Evolutionary conservation across 2,797 vertebrate species (phyloP).

Genomic region (Brachyalestes nurse): DNA sequence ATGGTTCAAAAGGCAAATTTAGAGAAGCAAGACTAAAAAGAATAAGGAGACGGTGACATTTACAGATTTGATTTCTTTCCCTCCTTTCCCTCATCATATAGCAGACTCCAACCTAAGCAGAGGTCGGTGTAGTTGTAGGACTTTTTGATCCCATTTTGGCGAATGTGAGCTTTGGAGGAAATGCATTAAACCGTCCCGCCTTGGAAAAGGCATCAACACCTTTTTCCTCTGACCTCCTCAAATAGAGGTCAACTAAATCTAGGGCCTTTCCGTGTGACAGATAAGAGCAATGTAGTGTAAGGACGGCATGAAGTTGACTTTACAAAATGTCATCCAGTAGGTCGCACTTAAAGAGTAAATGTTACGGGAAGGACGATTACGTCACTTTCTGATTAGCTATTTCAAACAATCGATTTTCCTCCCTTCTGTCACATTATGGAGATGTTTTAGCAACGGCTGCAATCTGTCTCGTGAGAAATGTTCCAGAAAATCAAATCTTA

Average conservation of each 20-base stretch:
- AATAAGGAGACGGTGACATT: slow-evolving; percentile 49
- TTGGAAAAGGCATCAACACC: slow-evolving; percentile 22
- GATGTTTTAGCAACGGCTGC: slow-evolving; percentile 39
- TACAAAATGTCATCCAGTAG: slow-evolving; percentile 25
- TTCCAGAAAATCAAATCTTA: slow-evolving; percentile 53
- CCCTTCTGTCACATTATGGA: slow-evolving; percentile 46
- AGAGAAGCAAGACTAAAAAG: slow-evolving; percentile 30
- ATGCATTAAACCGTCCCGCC: slow-evolving; percentile 38
- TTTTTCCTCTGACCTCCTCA: slow-evolving; percentile 22
- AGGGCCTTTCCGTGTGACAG: slow-evolving; percentile 17
- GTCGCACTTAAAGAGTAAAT: slow-evolving; percentile 32
- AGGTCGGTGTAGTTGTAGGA: slow-evolving; percentile 35
- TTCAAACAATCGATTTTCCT: slow-evolving; percentile 40
- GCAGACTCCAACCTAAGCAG: slow-evolving; percentile 29
- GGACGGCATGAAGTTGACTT: slow-evolving; percentile 25
- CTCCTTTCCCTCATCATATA: slow-evolving; percentile 37
- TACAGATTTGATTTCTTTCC: slow-evolving; percentile 49
- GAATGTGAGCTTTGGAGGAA: slow-evolving; percentile 35
- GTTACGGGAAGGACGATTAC: slow-evolving; percentile 19
- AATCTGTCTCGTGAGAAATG: slow-evolving; percentile 43
- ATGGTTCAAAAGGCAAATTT: slow-evolving; percentile 53
- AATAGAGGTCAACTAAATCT: slow-evolving; percentile 47
- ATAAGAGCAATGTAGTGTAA: slow-evolving; percentile 32
- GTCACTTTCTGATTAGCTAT: slow-evolving; percentile 26
- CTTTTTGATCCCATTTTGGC: slow-evolving; percentile 49